Evolutionary conservation across 2,797 vertebrate species (phyloP).

Genomic region (Pachyuromys duprasi): DNA sequence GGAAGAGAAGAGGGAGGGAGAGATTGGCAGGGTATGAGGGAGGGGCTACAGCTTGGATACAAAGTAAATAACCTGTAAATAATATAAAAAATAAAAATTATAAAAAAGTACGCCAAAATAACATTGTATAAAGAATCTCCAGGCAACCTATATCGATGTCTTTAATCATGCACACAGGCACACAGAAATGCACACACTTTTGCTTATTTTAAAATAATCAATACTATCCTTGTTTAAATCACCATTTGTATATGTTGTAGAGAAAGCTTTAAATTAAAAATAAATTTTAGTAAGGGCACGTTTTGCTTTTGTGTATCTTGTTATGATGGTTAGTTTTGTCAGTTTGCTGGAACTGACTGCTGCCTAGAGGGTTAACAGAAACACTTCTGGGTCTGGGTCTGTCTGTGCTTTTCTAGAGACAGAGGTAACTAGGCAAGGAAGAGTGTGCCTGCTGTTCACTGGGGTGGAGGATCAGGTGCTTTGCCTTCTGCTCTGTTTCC

Average conservation of each 20-base stretch:
- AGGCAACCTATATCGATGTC: background rate
- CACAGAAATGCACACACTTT: background rate
- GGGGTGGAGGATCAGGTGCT: rapidly evolving
- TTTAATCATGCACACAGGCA: background rate
- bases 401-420: background rate
- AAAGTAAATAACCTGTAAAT: no score
- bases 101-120: no score
- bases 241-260: background rate
- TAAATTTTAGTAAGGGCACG: background rate
- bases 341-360: background rate
- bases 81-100: no score
- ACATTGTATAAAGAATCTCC: background rate
- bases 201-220: constrained; percentile 12
- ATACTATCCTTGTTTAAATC: background rate
- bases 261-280: background rate
- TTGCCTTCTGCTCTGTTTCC: background rate
- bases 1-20: no score
- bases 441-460: no score
- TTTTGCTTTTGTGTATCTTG: background rate
- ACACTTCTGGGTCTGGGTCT: background rate
- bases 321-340: background rate
- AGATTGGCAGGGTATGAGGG: no score
- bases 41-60: no score
- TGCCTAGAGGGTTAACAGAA: background rate
- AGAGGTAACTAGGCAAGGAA: background rate